phyloP scores from a whole-genome alignment of 1,140 invertebrate species.

The Magallana ariakensis region DNA sequence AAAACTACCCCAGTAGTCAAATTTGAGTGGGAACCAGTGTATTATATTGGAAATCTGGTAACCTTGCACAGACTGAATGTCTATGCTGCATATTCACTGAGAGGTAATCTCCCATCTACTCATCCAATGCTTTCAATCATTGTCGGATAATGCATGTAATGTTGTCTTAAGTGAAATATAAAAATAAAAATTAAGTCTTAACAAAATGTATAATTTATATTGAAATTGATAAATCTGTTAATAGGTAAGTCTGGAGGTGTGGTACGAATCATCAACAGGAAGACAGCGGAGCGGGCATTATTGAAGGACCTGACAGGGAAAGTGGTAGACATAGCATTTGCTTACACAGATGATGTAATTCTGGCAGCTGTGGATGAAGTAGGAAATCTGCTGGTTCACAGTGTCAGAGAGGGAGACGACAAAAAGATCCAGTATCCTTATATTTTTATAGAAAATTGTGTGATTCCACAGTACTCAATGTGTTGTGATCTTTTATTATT shows the following conservation, averaged over 20 bases:
- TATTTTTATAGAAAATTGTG: background rate
- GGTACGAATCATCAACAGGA: constrained; percentile 89
- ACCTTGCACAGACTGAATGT: constrained; percentile 92
- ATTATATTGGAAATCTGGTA: constrained; percentile 92
- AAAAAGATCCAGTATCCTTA: constrained; percentile 79
- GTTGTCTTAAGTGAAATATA: background rate
- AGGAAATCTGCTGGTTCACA: constrained; percentile 90
- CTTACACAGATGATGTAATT: constrained; percentile 88
- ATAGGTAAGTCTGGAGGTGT: constrained; percentile 86
- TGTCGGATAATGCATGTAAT: background rate
- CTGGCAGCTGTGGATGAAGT: constrained; percentile 92
- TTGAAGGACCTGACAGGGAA: constrained; percentile 92
- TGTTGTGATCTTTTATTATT: too few species aligned
- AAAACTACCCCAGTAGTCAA: constrained; percentile 95
- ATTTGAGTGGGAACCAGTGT: constrained; percentile 93
- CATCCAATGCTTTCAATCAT: background rate
- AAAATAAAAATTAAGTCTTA: background rate
- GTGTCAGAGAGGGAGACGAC: constrained; percentile 82
- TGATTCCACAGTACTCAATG: too few species aligned
- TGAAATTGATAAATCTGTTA: background rate
- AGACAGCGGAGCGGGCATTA: constrained; percentile 87
- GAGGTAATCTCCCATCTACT: constrained; percentile 83
- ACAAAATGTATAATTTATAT: background rate
- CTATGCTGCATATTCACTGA: constrained; percentile 93
- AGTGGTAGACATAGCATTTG: constrained; percentile 94